Evolutionary conservation across 2,797 vertebrate genomes (phyloP).

Genomic region (Lithobates pipiens): DNA sequence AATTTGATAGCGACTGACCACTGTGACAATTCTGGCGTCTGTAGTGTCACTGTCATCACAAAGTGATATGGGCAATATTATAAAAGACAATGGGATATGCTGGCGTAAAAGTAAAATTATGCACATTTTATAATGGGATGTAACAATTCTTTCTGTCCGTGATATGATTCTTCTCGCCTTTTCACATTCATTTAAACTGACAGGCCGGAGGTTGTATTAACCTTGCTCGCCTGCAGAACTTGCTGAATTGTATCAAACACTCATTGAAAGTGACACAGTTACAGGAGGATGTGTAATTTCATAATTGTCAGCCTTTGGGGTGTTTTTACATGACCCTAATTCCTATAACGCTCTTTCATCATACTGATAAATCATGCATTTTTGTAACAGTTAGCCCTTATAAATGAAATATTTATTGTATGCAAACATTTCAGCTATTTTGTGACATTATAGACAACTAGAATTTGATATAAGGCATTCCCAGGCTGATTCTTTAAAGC

Average conservation of each 20-base stretch:
- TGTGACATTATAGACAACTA: background rate
- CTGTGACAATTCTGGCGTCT: conserved; percentile 28
- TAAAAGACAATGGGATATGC: conserved; percentile 47
- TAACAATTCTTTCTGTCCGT: conserved; percentile 40
- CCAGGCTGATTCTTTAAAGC: background rate
- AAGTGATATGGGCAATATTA: conserved; percentile 50
- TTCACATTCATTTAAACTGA: conserved; percentile 58
- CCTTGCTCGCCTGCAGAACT: conserved; percentile 54
- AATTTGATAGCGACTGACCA: conserved; percentile 51
- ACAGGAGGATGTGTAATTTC: conserved; percentile 32
- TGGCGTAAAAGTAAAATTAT: conserved; percentile 43
- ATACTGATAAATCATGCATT: background rate
- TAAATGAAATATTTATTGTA: background rate
- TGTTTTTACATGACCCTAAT: conserved; percentile 38
- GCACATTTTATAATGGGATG: conserved; percentile 52
- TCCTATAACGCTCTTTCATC: background rate
- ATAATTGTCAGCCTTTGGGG: conserved; percentile 26
- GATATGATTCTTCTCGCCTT: conserved; percentile 39
- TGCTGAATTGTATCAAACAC: conserved; percentile 53
- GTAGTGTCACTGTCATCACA: conserved; percentile 41
- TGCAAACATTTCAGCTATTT: background rate
- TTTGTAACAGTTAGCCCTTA: background rate
- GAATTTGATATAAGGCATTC: background rate
- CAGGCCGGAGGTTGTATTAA: conserved; percentile 59
- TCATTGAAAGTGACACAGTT: conserved; percentile 54